phyloP scores from a whole-genome alignment of 2,888 invertebrate species.

The Danaus chrysippus region DNA sequence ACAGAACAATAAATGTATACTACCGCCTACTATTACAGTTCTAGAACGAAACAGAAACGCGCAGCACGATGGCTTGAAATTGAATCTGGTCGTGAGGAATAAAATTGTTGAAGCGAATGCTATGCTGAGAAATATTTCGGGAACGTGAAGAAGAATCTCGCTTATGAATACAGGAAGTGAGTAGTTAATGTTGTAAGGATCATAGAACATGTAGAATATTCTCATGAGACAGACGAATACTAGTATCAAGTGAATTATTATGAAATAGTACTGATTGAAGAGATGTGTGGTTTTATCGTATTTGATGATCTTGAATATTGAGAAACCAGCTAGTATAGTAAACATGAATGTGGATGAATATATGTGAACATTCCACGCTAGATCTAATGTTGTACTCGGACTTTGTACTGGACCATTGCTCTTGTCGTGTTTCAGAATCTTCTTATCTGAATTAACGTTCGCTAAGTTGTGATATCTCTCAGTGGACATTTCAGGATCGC shows the following conservation, averaged over 20 bases:
- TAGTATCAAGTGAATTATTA: constrained; percentile 89
- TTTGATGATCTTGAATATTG: constrained; percentile 90
- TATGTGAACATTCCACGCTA: constrained; percentile 95
- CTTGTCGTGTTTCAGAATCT: constrained; percentile 67
- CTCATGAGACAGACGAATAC: constrained; percentile 89
- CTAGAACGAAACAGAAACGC: constrained; percentile 87
- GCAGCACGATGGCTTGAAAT: constrained; percentile 85
- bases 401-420: constrained; percentile 63
- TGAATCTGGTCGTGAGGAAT: constrained; percentile 89
- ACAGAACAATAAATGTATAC: constrained; percentile 88
- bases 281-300: constrained; percentile 92
- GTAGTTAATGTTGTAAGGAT: constrained; percentile 93
- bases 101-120: constrained; percentile 93
- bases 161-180: constrained; percentile 89
- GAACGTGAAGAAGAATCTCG: constrained; percentile 89
- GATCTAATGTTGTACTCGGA: constrained; percentile 84
- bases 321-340: constrained; percentile 89
- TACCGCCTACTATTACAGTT: constrained; percentile 87
- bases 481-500: constrained; percentile 74
- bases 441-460: constrained; percentile 78
- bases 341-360: constrained; percentile 92
- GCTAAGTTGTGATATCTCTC: constrained; percentile 79
- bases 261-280: constrained; percentile 92
- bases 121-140: constrained; percentile 92
- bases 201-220: constrained; percentile 93